Base-by-base conservation (phyloP, 2,113 vertebrate genomes). In the Rhadina sibilatrix region DNA sequence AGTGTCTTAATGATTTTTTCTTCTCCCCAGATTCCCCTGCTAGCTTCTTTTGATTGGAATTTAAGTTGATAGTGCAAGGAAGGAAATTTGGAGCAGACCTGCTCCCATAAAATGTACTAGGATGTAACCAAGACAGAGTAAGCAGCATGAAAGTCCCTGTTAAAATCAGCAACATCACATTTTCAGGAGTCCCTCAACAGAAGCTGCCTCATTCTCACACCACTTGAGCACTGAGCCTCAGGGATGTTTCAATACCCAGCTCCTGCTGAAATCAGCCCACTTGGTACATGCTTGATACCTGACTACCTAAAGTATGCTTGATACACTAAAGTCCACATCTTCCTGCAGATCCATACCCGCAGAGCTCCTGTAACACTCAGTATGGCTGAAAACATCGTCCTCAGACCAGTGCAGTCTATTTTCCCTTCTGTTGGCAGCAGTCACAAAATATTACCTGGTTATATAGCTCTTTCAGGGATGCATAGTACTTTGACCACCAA, bases 401-500 rank as follows among this genome's bases (percentile, higher is more conserved):
- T 77, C 49, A 44, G 78, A 33, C 30, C 75, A 77, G 38, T 42
- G 35, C 24, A 81, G 60, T 28, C 27, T 44, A 35, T 57, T 68
- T 49, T 42, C 27, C 30, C 12, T 72, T 71, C 40, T 44, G 46
- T 8, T 69, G 49, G 16, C 15, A 77, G 33, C 50, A 76, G 30
- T n/a, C 63, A 54, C 33, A 60, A 72, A 30, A 46, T 30, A 83
- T 44, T 84, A 99, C 99, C 98, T 98, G 97, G 78, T 97, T 98
- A 87, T 97, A 98, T 49, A 98, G 74, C 84, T 99, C 99, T 89
- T 98, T 98, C 90, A 99, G 63, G 6, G 99, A 99, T 12, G 98
- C 97, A 0, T 99, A 99, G 93, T 99, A 99, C 93, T 99, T 99
- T 35, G 99, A 99, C 99, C 99, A 99, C 99, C 99, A 99, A 96